Evolutionary conservation across 2,797 vertebrate species (phyloP).

Genomic region (Helarctos malayanus): DNA sequence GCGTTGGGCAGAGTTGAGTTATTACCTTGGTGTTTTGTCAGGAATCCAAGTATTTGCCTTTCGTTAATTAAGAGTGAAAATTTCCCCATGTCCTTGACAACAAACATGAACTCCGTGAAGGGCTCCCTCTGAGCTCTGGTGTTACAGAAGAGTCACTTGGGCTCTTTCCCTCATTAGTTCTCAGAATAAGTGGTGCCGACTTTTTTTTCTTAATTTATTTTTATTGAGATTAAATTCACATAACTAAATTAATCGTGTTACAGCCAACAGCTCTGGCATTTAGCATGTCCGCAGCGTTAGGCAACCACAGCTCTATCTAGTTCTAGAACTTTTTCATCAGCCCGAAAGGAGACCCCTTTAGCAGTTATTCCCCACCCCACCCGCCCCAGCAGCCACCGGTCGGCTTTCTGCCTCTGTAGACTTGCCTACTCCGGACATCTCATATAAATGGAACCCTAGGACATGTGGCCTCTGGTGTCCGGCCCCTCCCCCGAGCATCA

Average conservation of each 20-base stretch:
- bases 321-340: background rate
- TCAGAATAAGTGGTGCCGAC: background rate
- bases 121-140: background rate
- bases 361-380: accelerated
- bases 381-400: accelerated
- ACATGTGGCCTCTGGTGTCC: background rate
- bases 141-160: background rate
- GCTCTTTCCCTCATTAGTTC: background rate
- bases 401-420: no score
- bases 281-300: accelerated
- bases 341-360: background rate
- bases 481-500: no score
- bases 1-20: background rate
- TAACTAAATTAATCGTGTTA: accelerated
- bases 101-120: background rate
- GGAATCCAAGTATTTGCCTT: background rate
- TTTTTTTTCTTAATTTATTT: background rate
- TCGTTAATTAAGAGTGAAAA: background rate
- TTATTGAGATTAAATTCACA: background rate
- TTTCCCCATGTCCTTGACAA: background rate
- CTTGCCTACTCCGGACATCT: no score
- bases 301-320: background rate
- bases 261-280: background rate
- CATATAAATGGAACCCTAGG: accelerated
- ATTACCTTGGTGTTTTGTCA: background rate